Percentiles rank a stretch among this genome's conserved stretches.
Evolutionary conservation across 2,113 vertebrate species (phyloP).

Genomic region (Gracilinanus agilis): DNA sequence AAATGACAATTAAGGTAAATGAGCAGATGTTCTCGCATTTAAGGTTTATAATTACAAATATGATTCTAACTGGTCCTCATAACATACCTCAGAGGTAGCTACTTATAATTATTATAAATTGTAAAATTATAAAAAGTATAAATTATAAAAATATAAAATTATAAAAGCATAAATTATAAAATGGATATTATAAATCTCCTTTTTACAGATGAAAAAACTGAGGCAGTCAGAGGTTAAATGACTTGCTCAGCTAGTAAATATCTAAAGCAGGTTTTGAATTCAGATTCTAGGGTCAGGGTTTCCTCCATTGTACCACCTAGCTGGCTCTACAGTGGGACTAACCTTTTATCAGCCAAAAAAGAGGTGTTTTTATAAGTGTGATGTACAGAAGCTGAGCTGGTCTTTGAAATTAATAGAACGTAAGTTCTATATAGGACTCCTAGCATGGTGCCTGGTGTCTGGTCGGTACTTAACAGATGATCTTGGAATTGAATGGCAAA

Average conservation of each 20-base stretch:
- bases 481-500: no score
- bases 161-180: no score
- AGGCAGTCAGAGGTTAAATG: background rate
- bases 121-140: no score
- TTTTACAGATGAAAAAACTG: background rate
- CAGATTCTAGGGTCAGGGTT: background rate
- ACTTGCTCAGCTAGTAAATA: background rate
- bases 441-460: background rate
- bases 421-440: background rate
- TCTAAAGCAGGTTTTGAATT: background rate
- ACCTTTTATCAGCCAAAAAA: background rate
- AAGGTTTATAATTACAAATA: background rate
- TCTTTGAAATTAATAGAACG: no score
- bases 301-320: background rate
- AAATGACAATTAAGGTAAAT: background rate
- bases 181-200: no score
- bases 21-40: background rate
- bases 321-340: background rate
- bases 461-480: background rate
- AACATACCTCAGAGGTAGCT: background rate
- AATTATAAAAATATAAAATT: no score
- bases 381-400: background rate
- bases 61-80: background rate
- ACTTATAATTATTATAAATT: no score
- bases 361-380: background rate